These are phyloP conservation scores for Helostoma temminkii DNA, from an alignment of 2,797 vertebrate species.

Conservation along the genomic window DNA sequence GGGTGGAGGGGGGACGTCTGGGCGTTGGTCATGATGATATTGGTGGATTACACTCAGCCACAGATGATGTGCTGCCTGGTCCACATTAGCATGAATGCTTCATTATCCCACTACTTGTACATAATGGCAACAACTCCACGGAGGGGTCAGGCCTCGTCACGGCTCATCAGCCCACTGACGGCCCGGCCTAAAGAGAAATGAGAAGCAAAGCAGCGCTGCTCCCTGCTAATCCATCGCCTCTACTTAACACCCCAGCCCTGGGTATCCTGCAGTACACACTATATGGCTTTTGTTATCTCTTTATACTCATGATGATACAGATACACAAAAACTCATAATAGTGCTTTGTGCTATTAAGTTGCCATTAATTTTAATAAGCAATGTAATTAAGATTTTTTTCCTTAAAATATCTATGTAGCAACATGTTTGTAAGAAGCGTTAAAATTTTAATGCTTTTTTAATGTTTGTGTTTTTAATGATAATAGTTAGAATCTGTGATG, in stretches of 20 bases:
- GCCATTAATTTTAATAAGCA: constrained; percentile 19
- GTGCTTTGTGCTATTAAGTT: constrained; percentile 25
- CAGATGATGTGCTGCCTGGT: constrained; percentile 78
- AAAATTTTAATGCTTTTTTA: not conserved
- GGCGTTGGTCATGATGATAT: constrained; percentile 64
- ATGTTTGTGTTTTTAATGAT: not conserved
- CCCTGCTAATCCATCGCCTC: constrained; percentile 86
- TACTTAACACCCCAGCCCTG: constrained; percentile 79
- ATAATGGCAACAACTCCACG: constrained; percentile 88
- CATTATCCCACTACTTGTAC: constrained; percentile 89
- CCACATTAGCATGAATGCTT: constrained; percentile 89
- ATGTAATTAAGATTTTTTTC: not conserved
- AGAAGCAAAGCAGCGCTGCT: constrained; percentile 76
- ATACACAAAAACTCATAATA: constrained; percentile 19
- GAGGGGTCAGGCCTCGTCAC: constrained; percentile 86
- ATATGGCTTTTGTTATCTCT: constrained; percentile 63
- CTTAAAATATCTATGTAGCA: not conserved
- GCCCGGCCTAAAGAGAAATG: constrained; percentile 83
- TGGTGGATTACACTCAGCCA: constrained; percentile 74
- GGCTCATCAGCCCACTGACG: constrained; percentile 88
- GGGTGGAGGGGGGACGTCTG: constrained; percentile 40
- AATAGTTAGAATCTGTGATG: too few relatives aligned
- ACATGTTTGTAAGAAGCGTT: not conserved
- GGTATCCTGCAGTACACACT: constrained; percentile 64
- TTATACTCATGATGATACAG: constrained; percentile 46